Conservation (phyloP, 64 coral and sea anemone species). For the Stylophora pistillata region DNA sequence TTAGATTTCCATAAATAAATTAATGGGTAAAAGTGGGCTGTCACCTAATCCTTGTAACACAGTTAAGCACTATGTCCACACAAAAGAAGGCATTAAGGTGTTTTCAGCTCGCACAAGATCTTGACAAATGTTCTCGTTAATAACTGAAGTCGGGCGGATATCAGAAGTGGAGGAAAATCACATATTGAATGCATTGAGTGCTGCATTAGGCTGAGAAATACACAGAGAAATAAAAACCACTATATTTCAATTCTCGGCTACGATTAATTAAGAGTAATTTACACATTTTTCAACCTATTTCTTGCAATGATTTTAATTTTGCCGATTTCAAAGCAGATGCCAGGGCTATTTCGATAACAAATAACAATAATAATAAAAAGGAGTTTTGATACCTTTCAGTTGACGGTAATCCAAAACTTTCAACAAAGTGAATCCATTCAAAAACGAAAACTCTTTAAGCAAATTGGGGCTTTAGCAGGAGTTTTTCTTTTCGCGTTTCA, state of each 20-base stretch:
- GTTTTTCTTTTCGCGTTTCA: background rate
- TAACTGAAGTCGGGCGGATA: slow-evolving; percentile 8
- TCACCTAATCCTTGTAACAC: background rate
- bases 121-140: slow-evolving; percentile 8
- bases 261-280: slow-evolving; percentile 25
- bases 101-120: background rate
- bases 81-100: slow-evolving; percentile 5
- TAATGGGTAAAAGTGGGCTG: slow-evolving; percentile 2
- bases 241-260: slow-evolving; percentile 6
- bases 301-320: slow-evolving; percentile 37
- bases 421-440: slow-evolving; percentile 23
- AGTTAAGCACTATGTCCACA: slow-evolving; percentile 14
- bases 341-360: slow-evolving; percentile 24
- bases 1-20: slow-evolving; percentile 40
- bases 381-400: background rate
- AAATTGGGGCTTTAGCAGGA: background rate
- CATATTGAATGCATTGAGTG: slow-evolving; percentile 14
- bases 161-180: slow-evolving; percentile 13
- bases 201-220: slow-evolving; percentile 21
- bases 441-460: slow-evolving; percentile 1
- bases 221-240: background rate
- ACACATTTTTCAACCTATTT: slow-evolving; percentile 50
- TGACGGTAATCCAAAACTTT: background rate
- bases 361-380: slow-evolving; percentile 26
- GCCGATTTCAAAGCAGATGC: slow-evolving; percentile 43